phyloP scores from a whole-genome alignment of 1,140 invertebrate genomes.

The Platyscapa corneri region DNA sequence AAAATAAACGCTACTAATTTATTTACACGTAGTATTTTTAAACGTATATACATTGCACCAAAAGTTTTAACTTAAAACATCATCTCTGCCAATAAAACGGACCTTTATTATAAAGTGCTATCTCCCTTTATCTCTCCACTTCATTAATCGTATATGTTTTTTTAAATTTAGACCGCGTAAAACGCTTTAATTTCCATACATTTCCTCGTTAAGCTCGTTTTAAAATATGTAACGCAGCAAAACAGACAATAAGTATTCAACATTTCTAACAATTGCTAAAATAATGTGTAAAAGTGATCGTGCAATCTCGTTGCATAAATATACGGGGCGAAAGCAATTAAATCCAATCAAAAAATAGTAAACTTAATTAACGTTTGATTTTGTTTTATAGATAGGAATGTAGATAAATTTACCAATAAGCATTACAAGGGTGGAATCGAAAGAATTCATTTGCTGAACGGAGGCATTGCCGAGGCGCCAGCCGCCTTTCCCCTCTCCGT shows the following conservation, averaged over 20 bases:
- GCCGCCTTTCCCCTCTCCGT: neutral
- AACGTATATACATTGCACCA: neutral
- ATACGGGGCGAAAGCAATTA: neutral
- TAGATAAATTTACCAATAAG: conserved; percentile 9
- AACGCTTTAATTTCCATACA: too few relatives aligned
- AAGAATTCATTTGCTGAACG: neutral
- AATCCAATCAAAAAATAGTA: neutral
- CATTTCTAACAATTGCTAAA: too few relatives aligned
- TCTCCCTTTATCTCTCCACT: too few relatives aligned
- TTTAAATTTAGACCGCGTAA: too few relatives aligned
- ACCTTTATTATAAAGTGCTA: neutral
- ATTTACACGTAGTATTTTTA: too few relatives aligned
- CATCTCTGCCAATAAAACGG: neutral
- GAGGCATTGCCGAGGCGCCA: neutral
- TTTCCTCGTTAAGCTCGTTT: too few relatives aligned
- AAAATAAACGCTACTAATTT: neutral
- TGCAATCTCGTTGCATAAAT: neutral
- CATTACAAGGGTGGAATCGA: conserved; percentile 4
- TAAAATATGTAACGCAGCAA: too few relatives aligned
- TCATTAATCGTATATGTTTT: too few relatives aligned
- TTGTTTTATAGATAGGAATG: conserved; percentile 13
- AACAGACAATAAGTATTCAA: too few relatives aligned
- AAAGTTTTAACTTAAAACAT: neutral
- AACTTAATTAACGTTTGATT: neutral
- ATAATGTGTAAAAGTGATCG: neutral